Base-by-base conservation (phyloP, 2,113 vertebrate genomes). In the Prunella fulvescens region DNA sequence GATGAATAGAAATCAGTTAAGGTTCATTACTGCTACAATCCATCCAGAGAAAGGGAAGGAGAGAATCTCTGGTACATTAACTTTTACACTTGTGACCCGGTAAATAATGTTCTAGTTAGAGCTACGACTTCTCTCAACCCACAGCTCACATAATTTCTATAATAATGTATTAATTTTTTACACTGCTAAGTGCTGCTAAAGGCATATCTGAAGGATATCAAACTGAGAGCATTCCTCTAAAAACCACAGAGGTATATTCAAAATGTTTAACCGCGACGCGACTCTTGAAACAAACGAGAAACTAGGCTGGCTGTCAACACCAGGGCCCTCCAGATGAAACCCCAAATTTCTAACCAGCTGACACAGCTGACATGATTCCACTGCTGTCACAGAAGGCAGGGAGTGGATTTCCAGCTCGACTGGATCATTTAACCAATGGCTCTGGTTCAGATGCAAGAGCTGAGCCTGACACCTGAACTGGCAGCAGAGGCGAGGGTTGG, bases 61-160 rank as follows among this genome's bases (percentile, higher is more conserved):
- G 74, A 97, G 96, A 96, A 98, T 97, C 97, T 97, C 97, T 98
- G 98, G 94, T 98, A 98, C 98, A 98, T 99, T 99, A 98, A 98
- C 97, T 99, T 99, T 98, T 98, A 98, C 56, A 94, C 97, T 98
- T 97, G 94, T 98, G 98, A 97, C 97, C 97, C 90, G 92, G 98
- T 99, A 98, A 98, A 99, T 99, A 98, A 98, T 98, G 96, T 97
- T 98, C 97, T 96, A 96, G 95, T 98, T 98, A 98, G 93, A 97
- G 96, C 93, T 95, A 88, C 93, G 97, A 94, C 97, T 97, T 95
- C 96, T 92, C 96, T 87, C 95, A 96, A 92, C 74, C 79, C 95
- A 48, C 87, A 96, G 48, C 78, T 95, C 80, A 88, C 64, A 91
- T 81, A 78, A 90, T 40, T 77, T 88, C 95, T 94, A 84, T 82